Percentiles rank a stretch among this genome's conserved stretches.
phyloP scores from a whole-genome alignment of 1,140 invertebrate genomes.

The Drosophila ficusphila region DNA sequence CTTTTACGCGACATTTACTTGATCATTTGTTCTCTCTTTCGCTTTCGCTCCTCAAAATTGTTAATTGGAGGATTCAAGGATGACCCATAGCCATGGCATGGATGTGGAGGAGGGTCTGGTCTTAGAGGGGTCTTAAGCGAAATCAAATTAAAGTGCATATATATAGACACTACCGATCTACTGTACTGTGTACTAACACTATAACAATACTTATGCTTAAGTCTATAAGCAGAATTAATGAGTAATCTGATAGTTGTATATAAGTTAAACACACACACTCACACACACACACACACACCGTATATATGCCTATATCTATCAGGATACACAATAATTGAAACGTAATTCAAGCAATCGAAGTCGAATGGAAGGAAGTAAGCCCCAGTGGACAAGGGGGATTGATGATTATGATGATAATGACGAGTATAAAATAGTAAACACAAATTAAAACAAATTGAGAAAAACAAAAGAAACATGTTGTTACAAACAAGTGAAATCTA shows the following conservation, averaged over 20 bases:
- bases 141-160: conserved; percentile 39
- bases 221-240: conserved; percentile 38
- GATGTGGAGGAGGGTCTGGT: neutral
- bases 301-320: conserved; percentile 33
- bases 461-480: conserved; percentile 31
- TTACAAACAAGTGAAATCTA: conserved; percentile 46
- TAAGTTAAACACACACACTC: conserved; percentile 24
- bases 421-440: conserved; percentile 8
- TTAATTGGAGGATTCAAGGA: neutral
- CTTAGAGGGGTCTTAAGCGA: conserved; percentile 6
- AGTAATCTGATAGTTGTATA: conserved; percentile 45
- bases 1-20: conserved; percentile 1
- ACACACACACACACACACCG: conserved; percentile 10
- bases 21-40: neutral
- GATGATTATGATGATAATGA: too few species aligned
- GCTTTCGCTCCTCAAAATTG: neutral
- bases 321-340: conserved; percentile 44
- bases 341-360: conserved; percentile 45
- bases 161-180: conserved; percentile 22
- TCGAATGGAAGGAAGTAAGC: neutral
- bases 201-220: conserved; percentile 36
- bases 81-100: neutral
- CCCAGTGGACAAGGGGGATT: conserved; percentile 4
- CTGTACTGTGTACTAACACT: conserved; percentile 37
- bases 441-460: conserved; percentile 2